Conservation (phyloP, 2,888 invertebrate genomes). For the Lepidonotus clava region DNA sequence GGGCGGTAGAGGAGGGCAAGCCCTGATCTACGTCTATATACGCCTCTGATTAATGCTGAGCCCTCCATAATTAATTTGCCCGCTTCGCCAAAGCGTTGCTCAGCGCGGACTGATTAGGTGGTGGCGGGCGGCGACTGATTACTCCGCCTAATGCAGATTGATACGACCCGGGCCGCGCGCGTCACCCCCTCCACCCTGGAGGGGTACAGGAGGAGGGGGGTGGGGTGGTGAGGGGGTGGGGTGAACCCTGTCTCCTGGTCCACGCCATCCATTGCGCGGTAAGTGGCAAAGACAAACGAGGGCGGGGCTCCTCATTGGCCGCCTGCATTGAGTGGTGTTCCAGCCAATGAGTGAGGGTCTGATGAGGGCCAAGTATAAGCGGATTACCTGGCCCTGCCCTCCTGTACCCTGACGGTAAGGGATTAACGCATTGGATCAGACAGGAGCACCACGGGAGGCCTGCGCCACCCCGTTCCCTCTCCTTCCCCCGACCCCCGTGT, state of each 20-base stretch:
- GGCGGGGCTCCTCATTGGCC: not conserved
- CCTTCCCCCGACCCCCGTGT: too few species aligned
- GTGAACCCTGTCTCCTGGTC: too few species aligned
- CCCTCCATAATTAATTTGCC: slow-evolving; percentile 40
- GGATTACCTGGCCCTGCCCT: too few species aligned
- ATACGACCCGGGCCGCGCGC: not conserved
- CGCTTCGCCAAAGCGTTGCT: slow-evolving; percentile 16
- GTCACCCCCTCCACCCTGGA: not conserved
- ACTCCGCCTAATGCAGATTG: slow-evolving; percentile 25
- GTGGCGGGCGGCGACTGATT: not conserved
- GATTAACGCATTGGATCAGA: too few species aligned
- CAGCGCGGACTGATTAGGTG: slow-evolving; percentile 10
- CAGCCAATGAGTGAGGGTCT: too few species aligned
- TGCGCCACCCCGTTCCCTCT: too few species aligned
- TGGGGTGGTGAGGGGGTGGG: not conserved
- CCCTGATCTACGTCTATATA: slow-evolving; percentile 32
- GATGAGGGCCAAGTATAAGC: too few species aligned
- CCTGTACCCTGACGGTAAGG: too few species aligned
- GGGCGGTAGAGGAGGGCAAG: not conserved
- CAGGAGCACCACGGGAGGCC: too few species aligned
- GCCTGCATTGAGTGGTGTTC: not conserved
- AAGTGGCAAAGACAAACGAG: not conserved
- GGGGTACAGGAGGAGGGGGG: not conserved
- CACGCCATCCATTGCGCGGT: not conserved
- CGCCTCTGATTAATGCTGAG: slow-evolving; percentile 6